These are phyloP conservation scores for Xylocopa sonorina DNA, from an alignment of 1,140 invertebrate species.

Conservation along the genomic window DNA sequence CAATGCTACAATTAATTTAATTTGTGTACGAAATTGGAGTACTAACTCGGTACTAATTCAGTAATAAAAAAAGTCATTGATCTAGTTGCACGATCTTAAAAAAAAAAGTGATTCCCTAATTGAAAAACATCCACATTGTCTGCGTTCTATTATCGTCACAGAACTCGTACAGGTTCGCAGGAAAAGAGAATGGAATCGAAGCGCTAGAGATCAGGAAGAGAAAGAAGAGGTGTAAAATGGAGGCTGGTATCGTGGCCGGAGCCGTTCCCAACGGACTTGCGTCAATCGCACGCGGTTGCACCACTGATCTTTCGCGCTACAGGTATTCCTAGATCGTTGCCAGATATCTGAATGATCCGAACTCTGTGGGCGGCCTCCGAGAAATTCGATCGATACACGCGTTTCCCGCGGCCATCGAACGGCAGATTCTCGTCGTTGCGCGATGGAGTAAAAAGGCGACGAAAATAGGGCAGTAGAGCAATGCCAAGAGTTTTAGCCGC, in stretches of 20 bases:
- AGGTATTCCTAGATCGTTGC: slow-evolving; percentile 74
- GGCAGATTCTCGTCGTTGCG: neutral
- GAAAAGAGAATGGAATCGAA: neutral
- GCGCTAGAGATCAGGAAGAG: neutral
- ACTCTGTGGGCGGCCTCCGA: slow-evolving; percentile 16
- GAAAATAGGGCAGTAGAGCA: slow-evolving; percentile 62
- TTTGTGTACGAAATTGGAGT: no score
- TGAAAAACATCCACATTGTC: no score
- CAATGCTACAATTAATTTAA: no score
- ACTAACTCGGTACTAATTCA: no score
- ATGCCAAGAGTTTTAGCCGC: slow-evolving; percentile 52
- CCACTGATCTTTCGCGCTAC: slow-evolving; percentile 48
- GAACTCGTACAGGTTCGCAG: no score
- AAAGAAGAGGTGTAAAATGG: neutral
- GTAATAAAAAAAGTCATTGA: no score
- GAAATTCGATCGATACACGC: slow-evolving; percentile 31
- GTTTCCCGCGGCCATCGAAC: neutral
- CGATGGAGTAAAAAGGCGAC: slow-evolving; percentile 40
- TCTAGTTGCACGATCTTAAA: no score
- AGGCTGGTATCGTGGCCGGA: neutral
- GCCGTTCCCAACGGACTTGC: slow-evolving; percentile 49
- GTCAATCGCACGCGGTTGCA: slow-evolving; percentile 68
- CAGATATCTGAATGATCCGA: slow-evolving; percentile 34
- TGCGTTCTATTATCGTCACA: no score
- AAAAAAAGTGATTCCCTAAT: neutral